Base-by-base conservation (phyloP, 2,113 vertebrate genomes). In the Hemiscyllium ocellatum region DNA sequence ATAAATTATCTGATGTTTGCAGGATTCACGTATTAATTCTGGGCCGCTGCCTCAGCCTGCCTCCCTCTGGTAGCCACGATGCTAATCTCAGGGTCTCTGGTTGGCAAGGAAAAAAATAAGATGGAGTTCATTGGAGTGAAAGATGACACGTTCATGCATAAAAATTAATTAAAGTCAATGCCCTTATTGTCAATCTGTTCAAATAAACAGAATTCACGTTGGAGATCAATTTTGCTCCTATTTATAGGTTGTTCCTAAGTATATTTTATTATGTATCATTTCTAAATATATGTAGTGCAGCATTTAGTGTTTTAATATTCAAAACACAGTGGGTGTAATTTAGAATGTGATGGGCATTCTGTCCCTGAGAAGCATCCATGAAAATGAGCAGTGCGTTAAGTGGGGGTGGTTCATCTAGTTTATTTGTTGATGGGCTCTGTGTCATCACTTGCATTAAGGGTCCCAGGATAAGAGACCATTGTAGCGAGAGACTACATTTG, bases 1-100 rank as follows among this genome's bases (percentile, higher is more conserved):
- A 96, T 96, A 96, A 96, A 96, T 96, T 96, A 96, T 86, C 96
- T 29, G 66, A 85, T 70, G 95, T 52, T n/a, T 95, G 47, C 95
- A 87, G 87, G 37, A 37, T 83, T 96, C 96, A 80, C 95, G 52
- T 96, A 95, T 95, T 70, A 95, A 96, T 95, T 96, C 96, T 94
- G 96, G 94, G 87, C 37, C 96, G 96, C 83, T 96, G 96, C 78
- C 95, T 89, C 42, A 15, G 87, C 52, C 56, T n/a, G 37, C 95
- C 86, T 37, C 50, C 93, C 78, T 22, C 91, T 52, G n/a, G 80
- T 95, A 95, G 80, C 95, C 37, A 19, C 0, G 0, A 47, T 12
- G 0, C 56, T 56, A 91, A 65, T 91, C 87, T 19, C 87, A n/a
- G 87, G 87, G 29, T 12, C 52, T 90, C 87, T 90, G 87, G 80